Base-by-base conservation (phyloP, 2,113 vertebrate species). In the Willisornis vidua region DNA sequence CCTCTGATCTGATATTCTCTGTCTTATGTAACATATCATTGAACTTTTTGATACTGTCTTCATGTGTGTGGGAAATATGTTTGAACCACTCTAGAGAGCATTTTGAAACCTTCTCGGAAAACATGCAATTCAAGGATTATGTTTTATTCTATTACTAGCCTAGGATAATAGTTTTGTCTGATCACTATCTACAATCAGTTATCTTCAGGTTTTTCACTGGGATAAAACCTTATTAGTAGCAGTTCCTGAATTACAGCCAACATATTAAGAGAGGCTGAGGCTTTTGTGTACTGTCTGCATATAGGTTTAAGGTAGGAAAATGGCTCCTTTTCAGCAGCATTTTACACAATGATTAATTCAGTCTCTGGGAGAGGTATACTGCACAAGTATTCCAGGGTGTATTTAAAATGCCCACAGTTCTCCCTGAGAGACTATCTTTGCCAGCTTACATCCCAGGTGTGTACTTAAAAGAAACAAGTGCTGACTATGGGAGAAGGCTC, bases 371-470 rank as follows among this genome's bases (percentile, higher is more conserved):
- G 28, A 20, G 25, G 58, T 19, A 19, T 23, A 54, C 33, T 37
- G 29, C 0, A 0, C 4, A 76, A 55, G 19, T 77, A 55, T 89
- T 76, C 49, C 43, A 61, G n/a, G 10, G 14, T 45, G 28, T 55
- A 45, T 87, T 85, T 78, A 31, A 83, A 86, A 83, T 13, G 22
- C 33, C 26, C 41, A 28, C 35, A 37, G 5, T 48, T 75, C 19
- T 89, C 29, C 66, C 66, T 46, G 46, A 33, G 75, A 82, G 26
- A 72, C 58, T 58, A 70, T 49, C 51, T 87, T 84, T 73, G 67
- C 78, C 17, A 59, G 19, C 33, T 83, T 80, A 46, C 31, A 59
- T 76, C 29, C 59, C 73, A 31, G 28, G 84, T 51, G 12, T 49
- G 28, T 45, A 57, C 66, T 70, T 80, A 58, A 79, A 85, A 28